Conservation (phyloP, 2,797 vertebrate species). For the Peromyscus aztecus region DNA sequence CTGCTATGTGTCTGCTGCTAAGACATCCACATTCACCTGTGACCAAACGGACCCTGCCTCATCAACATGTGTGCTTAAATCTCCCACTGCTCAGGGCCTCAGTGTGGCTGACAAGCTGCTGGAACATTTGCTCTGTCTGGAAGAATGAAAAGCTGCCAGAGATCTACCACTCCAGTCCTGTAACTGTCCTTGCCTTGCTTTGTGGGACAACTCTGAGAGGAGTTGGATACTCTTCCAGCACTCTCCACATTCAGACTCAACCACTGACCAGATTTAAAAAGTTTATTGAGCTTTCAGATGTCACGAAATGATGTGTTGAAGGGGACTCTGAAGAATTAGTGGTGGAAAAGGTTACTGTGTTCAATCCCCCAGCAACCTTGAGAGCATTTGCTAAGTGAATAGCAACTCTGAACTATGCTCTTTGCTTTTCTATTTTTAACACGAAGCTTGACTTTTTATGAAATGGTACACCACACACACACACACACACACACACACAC, state of each 20-base stretch:
- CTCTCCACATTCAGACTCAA: background rate
- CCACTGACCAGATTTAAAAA: constrained; percentile 15
- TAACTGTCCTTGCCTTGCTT: background rate
- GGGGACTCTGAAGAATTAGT: constrained; percentile 17
- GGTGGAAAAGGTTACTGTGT: constrained; percentile 28
- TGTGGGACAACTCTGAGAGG: background rate
- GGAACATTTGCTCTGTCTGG: background rate
- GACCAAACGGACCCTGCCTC: background rate
- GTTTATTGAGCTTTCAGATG: constrained; percentile 25
- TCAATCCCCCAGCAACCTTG: constrained; percentile 27
- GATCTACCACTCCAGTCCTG: background rate
- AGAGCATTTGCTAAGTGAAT: constrained; percentile 49
- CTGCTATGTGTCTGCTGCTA: background rate
- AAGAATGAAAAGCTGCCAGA: background rate
- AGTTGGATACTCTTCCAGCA: background rate
- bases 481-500: background rate
- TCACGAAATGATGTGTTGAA: constrained; percentile 27
- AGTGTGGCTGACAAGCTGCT: background rate
- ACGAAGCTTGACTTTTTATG: constrained; percentile 39
- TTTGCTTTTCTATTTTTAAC: constrained; percentile 66
- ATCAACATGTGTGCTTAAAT: background rate
- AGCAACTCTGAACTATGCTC: background rate
- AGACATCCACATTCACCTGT: background rate
- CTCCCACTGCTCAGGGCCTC: background rate
- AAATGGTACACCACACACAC: background rate